Conservation (phyloP, 2,113 vertebrate species). For the Gyps fulvus region DNA sequence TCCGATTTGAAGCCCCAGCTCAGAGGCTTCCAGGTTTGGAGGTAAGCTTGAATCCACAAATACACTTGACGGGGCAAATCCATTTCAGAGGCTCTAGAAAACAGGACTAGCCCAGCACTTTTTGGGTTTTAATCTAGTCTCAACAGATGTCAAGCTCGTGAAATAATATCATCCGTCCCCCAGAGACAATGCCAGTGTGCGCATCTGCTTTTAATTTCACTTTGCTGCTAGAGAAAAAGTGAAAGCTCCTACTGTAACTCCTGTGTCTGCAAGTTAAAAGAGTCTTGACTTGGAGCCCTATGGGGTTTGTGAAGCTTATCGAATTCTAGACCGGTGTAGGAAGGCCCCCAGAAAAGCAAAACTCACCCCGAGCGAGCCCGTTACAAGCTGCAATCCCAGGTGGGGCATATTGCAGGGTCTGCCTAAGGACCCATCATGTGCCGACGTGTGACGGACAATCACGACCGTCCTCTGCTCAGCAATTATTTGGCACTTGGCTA, state of each 20-base stretch:
- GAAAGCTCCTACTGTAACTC: conserved; percentile 37
- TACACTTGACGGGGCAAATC: background rate
- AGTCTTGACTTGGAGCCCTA: background rate
- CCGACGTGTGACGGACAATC: rapidly evolving
- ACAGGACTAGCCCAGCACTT: background rate
- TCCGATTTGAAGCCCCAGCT: background rate
- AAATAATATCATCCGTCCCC: conserved; percentile 39
- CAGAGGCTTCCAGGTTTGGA: background rate
- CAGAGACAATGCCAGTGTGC: conserved; percentile 6
- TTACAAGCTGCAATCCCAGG: background rate
- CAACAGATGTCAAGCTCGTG: conserved; percentile 47
- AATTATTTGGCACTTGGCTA: too few species aligned
- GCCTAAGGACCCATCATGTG: background rate
- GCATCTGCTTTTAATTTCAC: conserved; percentile 47
- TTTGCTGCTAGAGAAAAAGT: conserved; percentile 15
- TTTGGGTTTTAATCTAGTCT: conserved; percentile 19
- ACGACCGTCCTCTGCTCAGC: background rate
- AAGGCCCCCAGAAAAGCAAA: background rate
- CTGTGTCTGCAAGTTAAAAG: background rate
- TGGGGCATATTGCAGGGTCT: background rate
- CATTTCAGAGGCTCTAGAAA: background rate
- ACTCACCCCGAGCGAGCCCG: background rate
- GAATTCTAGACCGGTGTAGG: background rate
- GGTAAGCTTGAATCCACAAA: background rate
- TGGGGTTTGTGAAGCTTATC: background rate